phyloP scores from a whole-genome alignment of 2,113 vertebrate species.

The Forbesichthys papilliferus region DNA sequence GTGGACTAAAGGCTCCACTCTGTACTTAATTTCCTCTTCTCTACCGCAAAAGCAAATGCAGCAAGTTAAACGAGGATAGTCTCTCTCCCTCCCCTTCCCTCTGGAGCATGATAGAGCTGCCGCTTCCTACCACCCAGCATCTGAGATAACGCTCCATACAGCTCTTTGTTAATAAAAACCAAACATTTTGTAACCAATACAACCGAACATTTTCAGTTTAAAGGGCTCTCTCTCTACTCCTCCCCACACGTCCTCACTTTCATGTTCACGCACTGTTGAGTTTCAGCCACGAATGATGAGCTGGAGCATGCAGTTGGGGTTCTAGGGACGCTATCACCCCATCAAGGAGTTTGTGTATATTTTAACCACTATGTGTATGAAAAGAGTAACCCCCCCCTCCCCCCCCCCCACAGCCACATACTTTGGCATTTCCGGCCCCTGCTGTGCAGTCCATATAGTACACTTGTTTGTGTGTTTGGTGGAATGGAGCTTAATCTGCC shows the following conservation, averaged over 20 bases:
- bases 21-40: slow-evolving; percentile 1
- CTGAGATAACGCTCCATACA: too few species aligned
- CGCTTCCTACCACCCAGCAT: background rate
- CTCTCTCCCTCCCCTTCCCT: background rate
- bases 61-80: background rate
- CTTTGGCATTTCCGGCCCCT: slow-evolving; percentile 23
- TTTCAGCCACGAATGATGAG: too few species aligned
- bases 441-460: slow-evolving; percentile 12
- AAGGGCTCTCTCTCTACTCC: too few species aligned
- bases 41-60: background rate
- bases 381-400: background rate
- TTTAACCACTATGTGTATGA: background rate
- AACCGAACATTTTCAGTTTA: too few species aligned
- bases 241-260: too few species aligned
- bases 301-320: background rate
- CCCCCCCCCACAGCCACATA: slow-evolving; percentile 3
- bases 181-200: too few species aligned
- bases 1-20: slow-evolving; percentile 10
- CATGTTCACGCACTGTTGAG: too few species aligned
- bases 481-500: slow-evolving; percentile 28
- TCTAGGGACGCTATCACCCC: background rate
- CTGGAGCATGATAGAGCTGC: background rate
- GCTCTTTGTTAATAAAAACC: too few species aligned
- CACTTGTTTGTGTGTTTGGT: background rate
- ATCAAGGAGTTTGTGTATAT: background rate